A percentile compares a stretch with the other conserved stretches of the same genome.
Conservation (phyloP, 2,888 invertebrate genomes). For the Xanthorhoe designata region DNA sequence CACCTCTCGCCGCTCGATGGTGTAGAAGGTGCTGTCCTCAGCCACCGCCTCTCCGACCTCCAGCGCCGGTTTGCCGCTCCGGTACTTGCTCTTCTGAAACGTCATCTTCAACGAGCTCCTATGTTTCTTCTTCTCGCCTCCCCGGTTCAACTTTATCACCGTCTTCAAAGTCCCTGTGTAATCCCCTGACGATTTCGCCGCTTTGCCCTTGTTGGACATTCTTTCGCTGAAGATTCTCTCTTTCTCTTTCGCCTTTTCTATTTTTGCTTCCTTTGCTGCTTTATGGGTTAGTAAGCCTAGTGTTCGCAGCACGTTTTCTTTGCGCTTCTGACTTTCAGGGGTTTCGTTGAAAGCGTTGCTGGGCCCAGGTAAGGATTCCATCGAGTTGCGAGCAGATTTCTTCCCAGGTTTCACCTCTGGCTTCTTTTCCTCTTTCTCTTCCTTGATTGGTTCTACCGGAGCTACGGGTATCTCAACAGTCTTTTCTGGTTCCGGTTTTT, state of each 20-base stretch:
- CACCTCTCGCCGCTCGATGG: conserved; percentile 87
- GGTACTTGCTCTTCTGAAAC: conserved; percentile 88
- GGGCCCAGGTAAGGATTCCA: conserved; percentile 69
- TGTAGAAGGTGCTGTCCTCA: conserved; percentile 86
- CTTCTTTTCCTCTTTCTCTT: conserved; percentile 40
- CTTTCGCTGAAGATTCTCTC: conserved; percentile 67
- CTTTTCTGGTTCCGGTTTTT: conserved; percentile 23
- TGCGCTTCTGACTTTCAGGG: conserved; percentile 88
- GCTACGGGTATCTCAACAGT: conserved; percentile 33
- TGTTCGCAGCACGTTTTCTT: conserved; percentile 90
- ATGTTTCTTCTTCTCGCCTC: conserved; percentile 86
- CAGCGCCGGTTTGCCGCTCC: conserved; percentile 84
- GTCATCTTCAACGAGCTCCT: conserved; percentile 92
- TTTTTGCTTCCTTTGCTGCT: conserved; percentile 89
- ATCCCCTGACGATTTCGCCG: conserved; percentile 73
- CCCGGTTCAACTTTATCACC: conserved; percentile 91
- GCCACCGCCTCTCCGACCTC: conserved; percentile 67
- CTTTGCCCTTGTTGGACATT: conserved; percentile 63
- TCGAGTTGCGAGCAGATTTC: conserved; percentile 66
- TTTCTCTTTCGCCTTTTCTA: conserved; percentile 83
- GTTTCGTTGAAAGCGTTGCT: conserved; percentile 78
- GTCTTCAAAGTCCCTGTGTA: conserved; percentile 94
- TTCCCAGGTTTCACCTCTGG: conserved; percentile 46
- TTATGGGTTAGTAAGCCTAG: conserved; percentile 91
- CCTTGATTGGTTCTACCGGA: conserved; percentile 39